Base-by-base conservation (phyloP, 2,113 vertebrate species). In the Perca flavescens region DNA sequence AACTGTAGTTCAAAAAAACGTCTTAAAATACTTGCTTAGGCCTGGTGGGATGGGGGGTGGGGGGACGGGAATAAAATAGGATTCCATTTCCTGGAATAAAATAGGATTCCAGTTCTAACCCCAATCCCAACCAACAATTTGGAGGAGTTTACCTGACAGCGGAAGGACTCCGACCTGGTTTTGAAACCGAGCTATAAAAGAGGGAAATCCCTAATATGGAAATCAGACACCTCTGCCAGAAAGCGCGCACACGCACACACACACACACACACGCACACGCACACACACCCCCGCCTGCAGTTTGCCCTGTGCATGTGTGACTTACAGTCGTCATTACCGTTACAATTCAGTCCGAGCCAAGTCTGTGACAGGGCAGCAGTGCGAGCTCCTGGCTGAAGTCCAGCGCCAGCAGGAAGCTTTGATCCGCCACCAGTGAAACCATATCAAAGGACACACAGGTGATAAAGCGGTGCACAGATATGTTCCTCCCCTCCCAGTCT, bases 391-490 rank as follows among this genome's bases (percentile, higher is more conserved):
- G 84, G 87, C 76, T 89, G 79, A 78, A 85, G 90, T 89, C 87
- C 57, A 46, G 69, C 12, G 9, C 34, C 60, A n/a, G 88, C 79
- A 0, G 49, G n/a, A 1, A 0, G 21, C 91, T 95, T 95, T 95
- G 87, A 95, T 94, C 84, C 50, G 69, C 82, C 76, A 65, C 64
- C 83, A 89, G 86, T 79, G 84, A 86, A 91, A 88, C 86, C 13
- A 54, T 93, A 92, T 92, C 95, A 94, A 93, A 96, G 94, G 89
- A 62, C 91, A 90, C 46, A 3, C 54, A 86, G 88, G 90, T 89
- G 88, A 92, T 91, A 94, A 95, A 93, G 89, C 74, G 46, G 54
- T 17, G 67, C 83, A 50, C 76, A 13, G 84, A 84, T 65, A 84
- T 85, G 36, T 68, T 77, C 72, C 79, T 74, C 90, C 86, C 77